Conservation (phyloP, 2,113 vertebrate genomes). For the Sorex fumeus region DNA sequence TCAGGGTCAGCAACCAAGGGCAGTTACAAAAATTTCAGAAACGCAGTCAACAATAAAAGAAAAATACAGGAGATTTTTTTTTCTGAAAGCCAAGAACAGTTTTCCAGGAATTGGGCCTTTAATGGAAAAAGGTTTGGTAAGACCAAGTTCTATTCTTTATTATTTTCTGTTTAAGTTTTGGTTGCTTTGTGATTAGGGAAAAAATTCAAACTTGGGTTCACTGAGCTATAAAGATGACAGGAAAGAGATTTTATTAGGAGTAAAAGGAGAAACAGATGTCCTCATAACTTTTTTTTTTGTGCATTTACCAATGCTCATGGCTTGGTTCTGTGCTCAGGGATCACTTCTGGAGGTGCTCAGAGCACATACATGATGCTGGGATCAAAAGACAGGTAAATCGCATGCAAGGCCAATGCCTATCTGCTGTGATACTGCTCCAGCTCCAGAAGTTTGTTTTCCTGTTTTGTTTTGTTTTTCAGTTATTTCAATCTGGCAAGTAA, state of each 20-base stretch:
- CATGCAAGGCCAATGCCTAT: no score
- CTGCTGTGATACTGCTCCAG: no score
- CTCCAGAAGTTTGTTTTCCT: neutral
- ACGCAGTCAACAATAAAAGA: neutral
- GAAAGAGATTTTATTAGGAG: neutral
- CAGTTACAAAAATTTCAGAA: conserved; percentile 11
- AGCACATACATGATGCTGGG: no score
- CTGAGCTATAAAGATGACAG: neutral
- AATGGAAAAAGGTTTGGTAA: neutral
- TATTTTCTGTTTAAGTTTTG: conserved; percentile 35
- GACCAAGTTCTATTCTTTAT: neutral
- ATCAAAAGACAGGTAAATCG: no score
- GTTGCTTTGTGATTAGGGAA: neutral
- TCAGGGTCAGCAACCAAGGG: neutral
- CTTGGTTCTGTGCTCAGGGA: no score
- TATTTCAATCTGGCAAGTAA: neutral
- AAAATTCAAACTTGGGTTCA: conserved; percentile 36
- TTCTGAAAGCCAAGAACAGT: neutral
- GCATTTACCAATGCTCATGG: no score
- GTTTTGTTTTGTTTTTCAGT: neutral
- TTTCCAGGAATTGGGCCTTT: neutral
- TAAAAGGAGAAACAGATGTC: conserved; percentile 14
- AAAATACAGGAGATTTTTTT: neutral
- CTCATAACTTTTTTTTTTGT: no score
- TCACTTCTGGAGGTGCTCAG: no score